Percentiles rank a stretch among this genome's conserved stretches.
phyloP scores from a whole-genome alignment of 2,113 vertebrate species.

The Etheostoma spectabile region DNA sequence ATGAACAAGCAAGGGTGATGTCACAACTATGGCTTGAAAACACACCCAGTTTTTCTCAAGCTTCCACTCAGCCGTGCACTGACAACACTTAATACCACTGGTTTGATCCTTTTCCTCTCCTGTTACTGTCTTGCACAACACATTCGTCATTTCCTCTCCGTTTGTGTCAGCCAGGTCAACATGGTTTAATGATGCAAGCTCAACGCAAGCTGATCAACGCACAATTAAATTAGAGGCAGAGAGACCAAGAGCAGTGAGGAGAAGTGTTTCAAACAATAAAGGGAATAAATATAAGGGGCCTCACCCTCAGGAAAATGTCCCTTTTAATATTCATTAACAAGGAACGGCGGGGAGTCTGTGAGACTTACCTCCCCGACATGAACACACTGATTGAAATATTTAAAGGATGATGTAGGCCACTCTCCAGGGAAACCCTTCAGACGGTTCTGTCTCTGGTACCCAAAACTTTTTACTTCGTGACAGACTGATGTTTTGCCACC shows the following conservation, averaged over 20 bases:
- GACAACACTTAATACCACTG: neutral
- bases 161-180: slow-evolving; percentile 45
- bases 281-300: slow-evolving; percentile 73
- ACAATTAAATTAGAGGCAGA: slow-evolving; percentile 52
- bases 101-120: slow-evolving; percentile 23
- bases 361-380: slow-evolving; percentile 61
- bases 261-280: slow-evolving; percentile 74
- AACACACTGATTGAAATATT: slow-evolving; percentile 70
- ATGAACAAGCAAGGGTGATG: neutral
- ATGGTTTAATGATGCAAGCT: slow-evolving; percentile 53
- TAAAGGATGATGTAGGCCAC: slow-evolving; percentile 61
- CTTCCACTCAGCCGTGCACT: neutral
- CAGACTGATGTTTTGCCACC: neutral
- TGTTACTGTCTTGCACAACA: slow-evolving; percentile 19
- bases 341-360: slow-evolving; percentile 64
- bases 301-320: slow-evolving; percentile 75
- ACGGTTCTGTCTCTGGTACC: slow-evolving; percentile 58
- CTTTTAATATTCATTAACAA: slow-evolving; percentile 78
- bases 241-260: slow-evolving; percentile 6
- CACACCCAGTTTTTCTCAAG: neutral
- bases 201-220: slow-evolving; percentile 40
- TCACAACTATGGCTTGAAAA: neutral
- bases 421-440: slow-evolving; percentile 51
- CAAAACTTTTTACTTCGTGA: slow-evolving; percentile 41
- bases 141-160: slow-evolving; percentile 31